phyloP scores from a whole-genome alignment of 2,888 invertebrate species.

The Brenthis hecate region DNA sequence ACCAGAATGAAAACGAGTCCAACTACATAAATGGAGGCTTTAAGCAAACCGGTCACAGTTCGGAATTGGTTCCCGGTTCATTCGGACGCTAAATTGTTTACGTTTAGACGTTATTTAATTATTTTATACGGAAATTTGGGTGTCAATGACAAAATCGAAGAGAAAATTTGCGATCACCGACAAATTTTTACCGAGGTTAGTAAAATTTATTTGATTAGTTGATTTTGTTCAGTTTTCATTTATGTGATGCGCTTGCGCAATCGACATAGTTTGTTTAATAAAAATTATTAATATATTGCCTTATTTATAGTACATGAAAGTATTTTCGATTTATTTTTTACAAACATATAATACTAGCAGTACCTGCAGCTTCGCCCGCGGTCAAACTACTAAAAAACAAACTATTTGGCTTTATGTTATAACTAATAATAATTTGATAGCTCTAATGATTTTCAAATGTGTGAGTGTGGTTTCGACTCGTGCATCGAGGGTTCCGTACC shows the following conservation, averaged over 20 bases:
- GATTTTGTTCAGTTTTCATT: no score
- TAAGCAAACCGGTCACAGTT: slow-evolving; percentile 51
- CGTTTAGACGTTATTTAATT: slow-evolving; percentile 61
- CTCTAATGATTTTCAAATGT: no score
- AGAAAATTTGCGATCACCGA: slow-evolving; percentile 79
- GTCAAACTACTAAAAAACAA: no score
- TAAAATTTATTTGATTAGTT: slow-evolving; percentile 7
- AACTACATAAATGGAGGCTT: slow-evolving; percentile 55
- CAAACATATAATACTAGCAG: no score
- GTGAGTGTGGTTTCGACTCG: no score
- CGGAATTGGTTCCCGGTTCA: slow-evolving; percentile 50
- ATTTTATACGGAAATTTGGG: slow-evolving; percentile 61
- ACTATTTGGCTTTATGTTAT: no score
- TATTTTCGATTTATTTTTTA: no score
- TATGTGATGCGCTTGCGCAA: not conserved
- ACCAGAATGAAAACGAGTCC: slow-evolving; percentile 35
- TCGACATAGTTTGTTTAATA: not conserved
- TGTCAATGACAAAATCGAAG: slow-evolving; percentile 82
- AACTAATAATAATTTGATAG: no score
- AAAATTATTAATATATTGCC: not conserved
- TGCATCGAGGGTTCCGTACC: no score
- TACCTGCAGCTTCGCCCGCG: no score
- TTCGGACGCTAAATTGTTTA: slow-evolving; percentile 62
- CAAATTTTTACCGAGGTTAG: slow-evolving; percentile 81
- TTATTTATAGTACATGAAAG: no score